A percentile compares a stretch with the other conserved stretches of the same genome.
phyloP scores from a whole-genome alignment of 2,888 invertebrate species.

The Campoplex capitator region DNA sequence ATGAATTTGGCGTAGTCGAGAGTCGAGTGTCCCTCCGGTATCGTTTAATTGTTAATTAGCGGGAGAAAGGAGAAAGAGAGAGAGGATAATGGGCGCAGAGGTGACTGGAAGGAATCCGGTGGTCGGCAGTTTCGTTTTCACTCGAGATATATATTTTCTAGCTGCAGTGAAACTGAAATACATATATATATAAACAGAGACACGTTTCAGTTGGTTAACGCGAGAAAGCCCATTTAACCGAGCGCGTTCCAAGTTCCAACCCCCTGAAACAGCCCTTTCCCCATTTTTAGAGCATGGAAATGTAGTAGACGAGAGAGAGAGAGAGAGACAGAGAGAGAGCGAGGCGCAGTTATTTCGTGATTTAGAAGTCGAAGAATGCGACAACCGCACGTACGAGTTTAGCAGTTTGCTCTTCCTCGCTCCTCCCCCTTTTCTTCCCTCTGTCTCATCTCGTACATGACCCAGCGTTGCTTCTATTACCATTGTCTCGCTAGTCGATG shows the following conservation, averaged over 20 bases:
- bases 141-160: slow-evolving; percentile 20
- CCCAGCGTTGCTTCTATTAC: slow-evolving; percentile 31
- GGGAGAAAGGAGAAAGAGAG: slow-evolving; percentile 49
- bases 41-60: slow-evolving; percentile 75
- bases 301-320: slow-evolving; percentile 23
- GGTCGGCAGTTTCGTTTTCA: slow-evolving; percentile 61
- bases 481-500: slow-evolving; percentile 36
- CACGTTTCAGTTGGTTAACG: slow-evolving; percentile 34
- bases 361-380: slow-evolving; percentile 73
- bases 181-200: neutral
- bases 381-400: slow-evolving; percentile 56
- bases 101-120: slow-evolving; percentile 71
- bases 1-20: slow-evolving; percentile 51
- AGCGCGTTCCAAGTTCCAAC: slow-evolving; percentile 35
- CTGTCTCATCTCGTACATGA: slow-evolving; percentile 35
- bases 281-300: slow-evolving; percentile 26
- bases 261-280: slow-evolving; percentile 20
- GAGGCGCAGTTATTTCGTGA: slow-evolving; percentile 71
- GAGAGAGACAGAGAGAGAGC: slow-evolving; percentile 9
- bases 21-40: slow-evolving; percentile 31
- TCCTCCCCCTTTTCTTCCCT: slow-evolving; percentile 33
- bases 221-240: slow-evolving; percentile 59
- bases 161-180: neutral
- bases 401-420: slow-evolving; percentile 56
- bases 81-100: slow-evolving; percentile 63